Conservation (phyloP, 2,797 vertebrate genomes). For the Tragelaphus eurycerus region DNA sequence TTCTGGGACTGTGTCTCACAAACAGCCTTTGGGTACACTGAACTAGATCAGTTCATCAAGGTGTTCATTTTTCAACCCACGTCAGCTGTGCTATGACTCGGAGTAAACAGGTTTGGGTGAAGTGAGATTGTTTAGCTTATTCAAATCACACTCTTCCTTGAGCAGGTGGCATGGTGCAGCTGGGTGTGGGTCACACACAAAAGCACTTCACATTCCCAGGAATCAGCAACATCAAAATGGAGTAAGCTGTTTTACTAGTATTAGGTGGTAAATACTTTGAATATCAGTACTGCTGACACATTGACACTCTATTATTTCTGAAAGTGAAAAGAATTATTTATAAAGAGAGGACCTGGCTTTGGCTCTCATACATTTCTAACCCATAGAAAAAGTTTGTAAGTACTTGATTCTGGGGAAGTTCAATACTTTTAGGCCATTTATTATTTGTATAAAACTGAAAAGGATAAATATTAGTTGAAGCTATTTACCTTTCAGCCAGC, state of each 20-base stretch:
- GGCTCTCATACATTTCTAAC: not conserved
- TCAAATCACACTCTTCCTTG: constrained; percentile 61
- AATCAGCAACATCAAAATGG: not conserved
- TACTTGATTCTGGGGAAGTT: not conserved
- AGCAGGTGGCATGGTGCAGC: not conserved
- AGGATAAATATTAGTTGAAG: not conserved
- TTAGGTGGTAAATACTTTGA: not conserved
- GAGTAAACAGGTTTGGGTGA: constrained; percentile 42
- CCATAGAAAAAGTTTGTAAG: not conserved
- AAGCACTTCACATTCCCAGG: not conserved
- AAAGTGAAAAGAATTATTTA: not conserved
- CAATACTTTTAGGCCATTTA: not conserved
- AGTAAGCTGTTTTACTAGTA: not conserved
- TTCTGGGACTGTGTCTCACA: not conserved
- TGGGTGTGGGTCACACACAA: not conserved
- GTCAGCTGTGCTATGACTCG: constrained; percentile 63
- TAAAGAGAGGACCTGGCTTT: not conserved
- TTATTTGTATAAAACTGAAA: not conserved
- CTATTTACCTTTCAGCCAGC: not conserved
- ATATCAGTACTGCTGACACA: not conserved
- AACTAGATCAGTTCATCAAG: constrained; percentile 62
- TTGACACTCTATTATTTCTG: not conserved
- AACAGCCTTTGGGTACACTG: constrained; percentile 50
- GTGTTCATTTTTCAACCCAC: constrained; percentile 67
- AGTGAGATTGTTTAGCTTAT: not conserved